Base-by-base conservation (phyloP, 1,140 invertebrate genomes). In the Manduca sexta region DNA sequence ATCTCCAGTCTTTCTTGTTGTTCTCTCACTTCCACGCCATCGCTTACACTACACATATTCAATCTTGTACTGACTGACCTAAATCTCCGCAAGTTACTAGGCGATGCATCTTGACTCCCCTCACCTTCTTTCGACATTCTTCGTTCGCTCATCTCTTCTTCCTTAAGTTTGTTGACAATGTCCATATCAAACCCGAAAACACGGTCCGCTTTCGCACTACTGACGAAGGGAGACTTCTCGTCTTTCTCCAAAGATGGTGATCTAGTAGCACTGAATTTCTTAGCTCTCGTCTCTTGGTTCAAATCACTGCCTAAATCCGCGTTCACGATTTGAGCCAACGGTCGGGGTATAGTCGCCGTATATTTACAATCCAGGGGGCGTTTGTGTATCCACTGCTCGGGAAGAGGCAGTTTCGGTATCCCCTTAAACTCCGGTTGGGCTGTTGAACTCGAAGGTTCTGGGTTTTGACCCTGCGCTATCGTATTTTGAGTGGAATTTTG, bases 231-330 rank as follows among this genome's bases (percentile, higher is more conserved):
- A 0, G 78, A 80, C 40, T 79, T 86, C 3, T 87, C 84, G 74
- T 87, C 84, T 53, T 87, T 86, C 52, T 87, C 84, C 8, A 87
- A 63, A 1, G 84, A 86, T 0, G 86, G 86, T 0, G 86, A 87
- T 18, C 86, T 56, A 0, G 85, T 86, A 0, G 81, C 81, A 38
- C 85, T 86, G 49, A 64, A 86, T 49, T 81, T 86, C 44, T 82
- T 84, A 5, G 71, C 73, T n/a, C 68, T 62, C 0, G 65, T 56
- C 18, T 81, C 75, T 13, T 74, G 64, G 1, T 59, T 60, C 31
- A 78, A 41, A 34, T 82, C 81, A 0, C 68, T 64, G 3, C 75
- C 70, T 12, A 84, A 52, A 52, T 81, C 80, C 1, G 69, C 58
- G 37, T 60, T 69, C 3, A 71, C 66, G 6, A 82, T 65, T 50